These are phyloP conservation scores for Puffinus mauretanicus DNA, from an alignment of 2,113 vertebrate species.

Conservation along the genomic window DNA sequence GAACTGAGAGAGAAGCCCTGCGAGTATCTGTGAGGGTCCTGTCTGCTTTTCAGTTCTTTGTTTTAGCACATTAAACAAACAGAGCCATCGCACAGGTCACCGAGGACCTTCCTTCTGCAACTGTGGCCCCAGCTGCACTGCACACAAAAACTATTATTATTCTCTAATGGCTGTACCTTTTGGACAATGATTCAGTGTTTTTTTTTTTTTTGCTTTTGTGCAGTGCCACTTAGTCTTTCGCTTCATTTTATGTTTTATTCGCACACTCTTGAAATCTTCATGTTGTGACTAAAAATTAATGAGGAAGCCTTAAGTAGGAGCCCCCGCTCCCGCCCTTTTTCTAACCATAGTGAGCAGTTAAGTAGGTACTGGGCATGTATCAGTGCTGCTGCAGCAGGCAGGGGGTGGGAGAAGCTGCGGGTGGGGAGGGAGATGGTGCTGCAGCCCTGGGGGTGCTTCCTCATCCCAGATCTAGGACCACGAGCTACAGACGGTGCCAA, in stretches of 20 bases:
- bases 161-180: conserved; percentile 55
- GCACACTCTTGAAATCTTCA: conserved; percentile 42
- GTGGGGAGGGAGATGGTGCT: neutral
- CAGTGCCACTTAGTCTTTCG: neutral
- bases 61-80: conserved; percentile 58
- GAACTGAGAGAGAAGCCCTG: neutral
- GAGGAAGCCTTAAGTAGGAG: neutral
- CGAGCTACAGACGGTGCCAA: accelerated
- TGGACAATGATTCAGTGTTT: conserved; percentile 12
- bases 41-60: conserved; percentile 39
- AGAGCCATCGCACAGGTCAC: conserved; percentile 36
- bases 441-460: neutral
- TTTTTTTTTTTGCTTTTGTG: neutral
- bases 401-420: neutral
- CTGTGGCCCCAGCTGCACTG: conserved; percentile 42
- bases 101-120: conserved; percentile 21
- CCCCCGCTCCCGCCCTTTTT: neutral
- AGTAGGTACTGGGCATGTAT: neutral
- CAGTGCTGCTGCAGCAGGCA: neutral
- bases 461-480: neutral
- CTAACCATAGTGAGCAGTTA: neutral
- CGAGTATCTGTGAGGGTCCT: neutral
- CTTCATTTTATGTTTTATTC: conserved; percentile 20
- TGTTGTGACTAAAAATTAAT: conserved; percentile 46
- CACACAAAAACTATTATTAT: conserved; percentile 51